These are phyloP conservation scores for Arrhopalites spinosus DNA, from an alignment of 2,888 invertebrate genomes.

Conservation along the genomic window DNA sequence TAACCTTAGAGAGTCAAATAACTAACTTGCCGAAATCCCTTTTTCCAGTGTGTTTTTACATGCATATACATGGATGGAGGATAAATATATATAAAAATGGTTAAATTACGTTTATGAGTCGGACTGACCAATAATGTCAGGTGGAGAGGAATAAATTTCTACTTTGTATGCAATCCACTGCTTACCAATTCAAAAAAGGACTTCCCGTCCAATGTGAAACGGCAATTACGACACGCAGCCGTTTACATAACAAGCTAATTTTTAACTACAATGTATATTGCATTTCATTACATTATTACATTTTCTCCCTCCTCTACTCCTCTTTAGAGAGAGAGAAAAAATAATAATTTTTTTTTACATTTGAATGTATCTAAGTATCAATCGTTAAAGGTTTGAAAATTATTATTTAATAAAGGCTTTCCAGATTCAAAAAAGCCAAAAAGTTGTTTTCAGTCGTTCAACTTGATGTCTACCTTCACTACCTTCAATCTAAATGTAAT, in stretches of 20 bases:
- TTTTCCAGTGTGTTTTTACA: background rate
- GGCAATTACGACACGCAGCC: conserved; percentile 36
- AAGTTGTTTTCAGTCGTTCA: conserved; percentile 17
- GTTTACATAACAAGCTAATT: conserved; percentile 39
- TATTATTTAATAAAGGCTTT: conserved; percentile 31
- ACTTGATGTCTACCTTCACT: background rate
- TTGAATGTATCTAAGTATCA: conserved; percentile 35
- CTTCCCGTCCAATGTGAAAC: conserved; percentile 36
- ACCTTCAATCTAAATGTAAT: background rate
- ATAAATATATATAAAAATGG: background rate
- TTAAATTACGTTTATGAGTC: conserved; percentile 32
- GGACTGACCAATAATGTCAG: conserved; percentile 36
- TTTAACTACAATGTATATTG: conserved; percentile 23
- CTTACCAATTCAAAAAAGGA: conserved; percentile 35
- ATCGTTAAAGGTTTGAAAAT: conserved; percentile 30
- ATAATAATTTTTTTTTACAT: too few relatives aligned
- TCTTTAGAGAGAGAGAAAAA: too few relatives aligned
- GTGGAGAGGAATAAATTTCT: conserved; percentile 35
- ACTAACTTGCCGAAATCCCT: background rate
- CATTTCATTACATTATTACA: background rate
- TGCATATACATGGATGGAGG: background rate
- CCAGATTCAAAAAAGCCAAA: conserved; percentile 1
- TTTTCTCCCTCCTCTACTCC: background rate
- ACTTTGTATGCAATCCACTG: conserved; percentile 38
- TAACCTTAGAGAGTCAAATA: background rate